Conservation (phyloP, 1,140 invertebrate genomes). For the Drosophila carrolli region DNA sequence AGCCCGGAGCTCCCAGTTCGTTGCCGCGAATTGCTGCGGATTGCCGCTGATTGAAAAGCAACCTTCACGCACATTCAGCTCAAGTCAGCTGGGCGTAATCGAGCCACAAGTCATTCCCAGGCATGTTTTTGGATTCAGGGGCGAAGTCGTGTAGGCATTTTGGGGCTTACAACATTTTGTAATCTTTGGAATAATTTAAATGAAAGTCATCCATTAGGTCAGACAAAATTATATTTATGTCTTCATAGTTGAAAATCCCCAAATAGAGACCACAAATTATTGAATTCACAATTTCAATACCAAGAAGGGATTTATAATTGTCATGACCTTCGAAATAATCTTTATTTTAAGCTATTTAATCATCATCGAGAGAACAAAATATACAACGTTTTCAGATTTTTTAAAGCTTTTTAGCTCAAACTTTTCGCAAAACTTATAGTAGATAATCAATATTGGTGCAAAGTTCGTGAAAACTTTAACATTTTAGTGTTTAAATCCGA, state of each 20-base stretch:
- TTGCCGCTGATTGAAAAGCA: constrained; percentile 34
- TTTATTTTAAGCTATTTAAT: too few relatives aligned
- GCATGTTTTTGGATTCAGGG: background rate
- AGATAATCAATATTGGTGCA: too few relatives aligned
- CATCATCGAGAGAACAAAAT: too few relatives aligned
- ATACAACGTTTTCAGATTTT: too few relatives aligned
- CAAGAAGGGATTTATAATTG: too few relatives aligned
- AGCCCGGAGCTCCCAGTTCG: constrained; percentile 8
- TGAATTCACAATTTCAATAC: background rate
- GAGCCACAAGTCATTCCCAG: constrained; percentile 12
- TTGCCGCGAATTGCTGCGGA: background rate
- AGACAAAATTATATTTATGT: background rate
- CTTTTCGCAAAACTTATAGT: too few relatives aligned
- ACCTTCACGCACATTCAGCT: constrained; percentile 50
- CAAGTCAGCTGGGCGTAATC: constrained; percentile 40
- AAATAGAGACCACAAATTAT: background rate
- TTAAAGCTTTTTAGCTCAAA: too few relatives aligned
- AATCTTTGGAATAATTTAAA: background rate
- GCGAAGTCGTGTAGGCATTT: background rate
- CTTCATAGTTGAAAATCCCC: background rate
- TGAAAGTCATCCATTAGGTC: background rate
- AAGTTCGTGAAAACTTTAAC: background rate
- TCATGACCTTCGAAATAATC: too few relatives aligned
- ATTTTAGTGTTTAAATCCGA: background rate
- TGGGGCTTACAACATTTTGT: background rate